Evolutionary conservation across 2,888 invertebrate genomes (phyloP), one percentile per base, ranked within the genome.

Genomic region (Drosophila anomalata): DNA sequence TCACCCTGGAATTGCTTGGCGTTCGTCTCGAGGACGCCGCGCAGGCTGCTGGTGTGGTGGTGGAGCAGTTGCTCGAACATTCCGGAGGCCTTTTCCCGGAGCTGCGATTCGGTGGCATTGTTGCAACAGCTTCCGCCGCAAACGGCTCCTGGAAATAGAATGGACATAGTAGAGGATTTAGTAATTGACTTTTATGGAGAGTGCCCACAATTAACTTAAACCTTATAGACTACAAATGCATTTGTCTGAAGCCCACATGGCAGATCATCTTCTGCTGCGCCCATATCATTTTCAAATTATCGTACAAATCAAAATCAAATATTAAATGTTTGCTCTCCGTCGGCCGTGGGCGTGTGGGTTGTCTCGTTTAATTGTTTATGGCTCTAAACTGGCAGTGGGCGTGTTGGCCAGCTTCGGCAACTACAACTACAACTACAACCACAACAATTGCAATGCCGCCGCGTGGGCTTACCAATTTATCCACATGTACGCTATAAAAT

Each of bases 1-100:
- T 94, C 92, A 96, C 97, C 95, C 94, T 95, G 95, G 84, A 96
- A 93, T 67, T 95, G 94, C 83, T 94, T 93, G 78, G 95, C 94
- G 33, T 96, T 96, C 53, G 95, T 94, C 75, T 95, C 94, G 77
- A 97, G 93, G 67, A 96, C 93, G 77, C 96, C 96, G 77, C 95
- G 95, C 67, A 96, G 93, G 78, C 95, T 95, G 87, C 94, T 93
- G 62, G 95, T 95, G 78, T 96, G 94, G 89, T 94, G 94, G 73
- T 95, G 94, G 74, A 96, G 93, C 83, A 95, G 93, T 73, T 93
- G 93, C 86, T 95, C 95, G 83, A 96, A 95, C 84, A 94, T 90
- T 41, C 81, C 79, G 46, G 91, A 88, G 41, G 92, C 90, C 75
- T 90, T 91, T 67, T 89, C 84, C 66, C 89, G 89, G 72, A 92